Evolutionary conservation across 2,113 vertebrate species (phyloP), one percentile per base, ranked within the genome.

Genomic region (Otis tarda): DNA sequence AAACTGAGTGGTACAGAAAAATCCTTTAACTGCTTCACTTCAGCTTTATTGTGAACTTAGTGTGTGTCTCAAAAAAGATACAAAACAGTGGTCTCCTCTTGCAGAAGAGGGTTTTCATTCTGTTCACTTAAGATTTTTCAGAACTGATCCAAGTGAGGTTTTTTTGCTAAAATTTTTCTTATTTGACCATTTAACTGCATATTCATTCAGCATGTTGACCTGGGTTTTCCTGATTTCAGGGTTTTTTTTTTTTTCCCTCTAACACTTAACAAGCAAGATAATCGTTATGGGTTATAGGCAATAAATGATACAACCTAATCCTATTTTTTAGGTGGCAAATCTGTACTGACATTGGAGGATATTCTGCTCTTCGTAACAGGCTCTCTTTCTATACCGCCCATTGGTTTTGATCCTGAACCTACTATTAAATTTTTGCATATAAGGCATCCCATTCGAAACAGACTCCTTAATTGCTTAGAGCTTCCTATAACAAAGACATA

Each of bases 291-390:
- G 22, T 89, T 78, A 83, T 3, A 69, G 28, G 17, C 37, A 71
- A 47, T 86, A 25, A 81, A 12, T 81, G 20, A 74, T 81, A 53
- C 53, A 60, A 78, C 7, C 15, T 87, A 53, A 82, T 83, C 18
- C 57, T 45, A 0, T 30, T 78, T 95, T 96, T 95, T 97, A 99
- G 99, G 97, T 96, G 99, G 99, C 24, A 95, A 96, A 76, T 98
- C 98, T 97, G 96, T 97, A 53, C 94, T 98, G 89, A 98, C 98
- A 14, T 78, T 99, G 78, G 98, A 99, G 95, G 98, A 99, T 78
- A 97, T 99, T 97, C 97, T 99, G 47, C 31, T 70, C 49, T 99
- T 99, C 9, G 93, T 96, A 96, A 99, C 99, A n/a, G 98, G 98
- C 77, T 96, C 91, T 24, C 95, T 83, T 83, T 97, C 95, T 35